Evolutionary conservation across 2,888 invertebrate genomes (phyloP).

Genomic region (Hemistola chrysoprasaria): DNA sequence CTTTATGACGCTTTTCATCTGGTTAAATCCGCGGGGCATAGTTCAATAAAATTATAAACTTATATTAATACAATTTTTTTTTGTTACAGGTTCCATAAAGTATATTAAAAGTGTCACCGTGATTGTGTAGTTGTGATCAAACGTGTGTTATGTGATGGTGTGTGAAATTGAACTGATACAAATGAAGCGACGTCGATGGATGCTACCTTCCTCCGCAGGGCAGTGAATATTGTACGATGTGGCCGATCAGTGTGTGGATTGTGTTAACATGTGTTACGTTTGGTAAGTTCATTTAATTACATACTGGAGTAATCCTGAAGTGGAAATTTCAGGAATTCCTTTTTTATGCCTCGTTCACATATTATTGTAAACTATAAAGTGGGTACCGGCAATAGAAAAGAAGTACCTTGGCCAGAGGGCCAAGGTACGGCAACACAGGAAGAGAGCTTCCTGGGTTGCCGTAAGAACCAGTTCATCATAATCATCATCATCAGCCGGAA

Average conservation of each 20-base stretch:
- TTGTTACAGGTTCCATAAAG: conserved; percentile 27
- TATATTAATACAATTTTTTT: conserved; percentile 2
- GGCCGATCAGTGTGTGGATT: conserved; percentile 41
- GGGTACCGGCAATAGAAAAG: no score
- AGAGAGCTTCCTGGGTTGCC: no score
- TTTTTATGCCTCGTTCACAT: no score
- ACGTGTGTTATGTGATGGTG: conserved; percentile 47
- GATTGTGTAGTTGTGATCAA: conserved; percentile 24
- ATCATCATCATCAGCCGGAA: no score
- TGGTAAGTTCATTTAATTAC: conserved; percentile 41
- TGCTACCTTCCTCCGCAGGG: conserved; percentile 36
- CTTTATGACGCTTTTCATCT: no score
- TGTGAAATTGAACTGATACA: conserved; percentile 49
- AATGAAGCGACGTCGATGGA: conserved; percentile 70
- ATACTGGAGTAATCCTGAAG: neutral
- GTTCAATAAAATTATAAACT: neutral
- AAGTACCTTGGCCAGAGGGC: no score
- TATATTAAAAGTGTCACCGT: conserved; percentile 18
- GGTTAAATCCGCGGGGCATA: no score
- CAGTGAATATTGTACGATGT: conserved; percentile 55
- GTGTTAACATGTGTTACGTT: conserved; percentile 47
- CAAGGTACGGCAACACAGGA: no score
- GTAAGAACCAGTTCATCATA: no score
- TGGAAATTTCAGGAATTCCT: neutral
- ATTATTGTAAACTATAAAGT: no score